Conservation (phyloP, 2,797 vertebrate species). For the Semaprochilodus insignis region DNA sequence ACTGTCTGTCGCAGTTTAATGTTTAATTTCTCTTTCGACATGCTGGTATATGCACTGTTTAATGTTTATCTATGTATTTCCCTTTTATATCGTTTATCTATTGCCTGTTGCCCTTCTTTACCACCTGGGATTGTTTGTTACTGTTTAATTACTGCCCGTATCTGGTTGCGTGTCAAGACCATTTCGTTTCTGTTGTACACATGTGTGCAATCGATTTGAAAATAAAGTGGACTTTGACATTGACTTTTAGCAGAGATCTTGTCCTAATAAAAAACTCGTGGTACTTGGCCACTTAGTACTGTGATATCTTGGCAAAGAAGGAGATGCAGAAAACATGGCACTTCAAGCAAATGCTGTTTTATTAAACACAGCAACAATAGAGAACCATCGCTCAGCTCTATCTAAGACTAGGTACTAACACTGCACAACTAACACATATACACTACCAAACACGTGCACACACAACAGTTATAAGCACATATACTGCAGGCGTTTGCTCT, state of each 20-base stretch:
- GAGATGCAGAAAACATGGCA: background rate
- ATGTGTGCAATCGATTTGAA: background rate
- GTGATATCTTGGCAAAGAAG: no score
- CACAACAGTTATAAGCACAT: no score
- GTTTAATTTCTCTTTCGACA: background rate
- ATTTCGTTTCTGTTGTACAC: background rate
- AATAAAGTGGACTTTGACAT: background rate
- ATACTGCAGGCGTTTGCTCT: no score
- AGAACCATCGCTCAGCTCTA: no score
- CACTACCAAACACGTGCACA: no score
- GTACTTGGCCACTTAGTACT: background rate
- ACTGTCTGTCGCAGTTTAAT: background rate
- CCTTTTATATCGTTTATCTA: background rate
- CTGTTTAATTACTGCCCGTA: background rate
- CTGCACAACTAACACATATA: no score
- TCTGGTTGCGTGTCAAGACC: background rate
- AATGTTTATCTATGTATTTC: background rate
- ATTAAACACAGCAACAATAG: no score
- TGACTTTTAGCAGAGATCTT: background rate
- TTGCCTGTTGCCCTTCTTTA: background rate
- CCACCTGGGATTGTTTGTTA: background rate
- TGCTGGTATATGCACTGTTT: background rate
- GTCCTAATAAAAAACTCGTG: background rate
- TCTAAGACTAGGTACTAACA: no score
- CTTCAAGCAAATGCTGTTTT: no score